phyloP scores from a whole-genome alignment of 2,113 vertebrate genomes.

The mouse (Mus musculus) region GRCm39 chrX:13533001-13533500 shows the following conservation, averaged over 20 bases:
- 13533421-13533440: conserved; percentile 35
- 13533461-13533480: conserved; percentile 39
- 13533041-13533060: conserved; percentile 64
- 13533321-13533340: conserved; percentile 44
- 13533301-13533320: conserved; percentile 53
- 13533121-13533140: conserved; percentile 27
- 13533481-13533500: conserved; percentile 48
- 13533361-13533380: conserved; percentile 52
- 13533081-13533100: conserved; percentile 40
- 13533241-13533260: neutral
- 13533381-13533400: neutral
- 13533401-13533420: neutral
- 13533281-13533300: conserved; percentile 19
- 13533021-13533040: conserved; percentile 63
- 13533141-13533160: conserved; percentile 45
- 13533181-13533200: conserved; percentile 33
- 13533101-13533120: conserved; percentile 6
- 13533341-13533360: conserved; percentile 47
- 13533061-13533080: conserved; percentile 9
- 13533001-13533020: conserved; percentile 39
- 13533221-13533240: conserved; percentile 34
- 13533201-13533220: neutral
- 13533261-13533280: conserved; percentile 27
- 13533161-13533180: conserved; percentile 47
- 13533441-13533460: conserved; percentile 46